phyloP scores from a whole-genome alignment of 2,797 vertebrate genomes.

The Sebastolobus alascanus region DNA sequence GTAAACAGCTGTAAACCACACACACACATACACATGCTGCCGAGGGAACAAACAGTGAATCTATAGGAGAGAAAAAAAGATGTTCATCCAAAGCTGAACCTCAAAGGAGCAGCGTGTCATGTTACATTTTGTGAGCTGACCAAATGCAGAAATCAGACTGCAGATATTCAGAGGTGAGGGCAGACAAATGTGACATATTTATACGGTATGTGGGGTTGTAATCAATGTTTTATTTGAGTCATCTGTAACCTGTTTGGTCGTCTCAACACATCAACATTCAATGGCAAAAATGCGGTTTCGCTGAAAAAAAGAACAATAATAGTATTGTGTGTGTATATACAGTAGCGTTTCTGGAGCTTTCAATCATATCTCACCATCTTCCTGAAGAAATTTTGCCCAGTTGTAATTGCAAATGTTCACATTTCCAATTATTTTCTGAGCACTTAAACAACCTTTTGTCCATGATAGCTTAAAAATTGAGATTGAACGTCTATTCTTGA shows the following conservation, averaged over 20 bases:
- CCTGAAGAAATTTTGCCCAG: background rate
- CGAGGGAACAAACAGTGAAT: slow-evolving; percentile 34
- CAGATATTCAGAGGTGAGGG: slow-evolving; percentile 5
- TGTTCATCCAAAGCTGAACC: slow-evolving; percentile 10
- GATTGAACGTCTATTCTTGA: background rate
- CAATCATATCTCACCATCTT: background rate
- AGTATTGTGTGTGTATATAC: background rate
- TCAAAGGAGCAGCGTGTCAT: background rate
- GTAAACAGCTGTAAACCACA: slow-evolving; percentile 76
- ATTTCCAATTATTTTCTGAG: background rate
- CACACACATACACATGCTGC: slow-evolving; percentile 44
- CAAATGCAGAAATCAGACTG: slow-evolving; percentile 14
- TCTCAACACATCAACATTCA: background rate
- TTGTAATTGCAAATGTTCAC: background rate
- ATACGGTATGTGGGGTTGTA: background rate
- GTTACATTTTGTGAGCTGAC: background rate
- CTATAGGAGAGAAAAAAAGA: slow-evolving; percentile 4
- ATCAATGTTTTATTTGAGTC: slow-evolving; percentile 11
- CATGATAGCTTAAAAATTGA: background rate
- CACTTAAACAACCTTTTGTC: background rate
- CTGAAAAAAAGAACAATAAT: background rate
- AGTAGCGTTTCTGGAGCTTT: slow-evolving; percentile 13
- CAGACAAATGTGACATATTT: background rate
- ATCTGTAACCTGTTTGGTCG: background rate
- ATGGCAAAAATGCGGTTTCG: background rate